A percentile compares a stretch with the other conserved stretches of the same genome.
These are phyloP conservation scores for Chaenogobius annularis DNA, from an alignment of 2,113 vertebrate genomes.

Conservation along the genomic window DNA sequence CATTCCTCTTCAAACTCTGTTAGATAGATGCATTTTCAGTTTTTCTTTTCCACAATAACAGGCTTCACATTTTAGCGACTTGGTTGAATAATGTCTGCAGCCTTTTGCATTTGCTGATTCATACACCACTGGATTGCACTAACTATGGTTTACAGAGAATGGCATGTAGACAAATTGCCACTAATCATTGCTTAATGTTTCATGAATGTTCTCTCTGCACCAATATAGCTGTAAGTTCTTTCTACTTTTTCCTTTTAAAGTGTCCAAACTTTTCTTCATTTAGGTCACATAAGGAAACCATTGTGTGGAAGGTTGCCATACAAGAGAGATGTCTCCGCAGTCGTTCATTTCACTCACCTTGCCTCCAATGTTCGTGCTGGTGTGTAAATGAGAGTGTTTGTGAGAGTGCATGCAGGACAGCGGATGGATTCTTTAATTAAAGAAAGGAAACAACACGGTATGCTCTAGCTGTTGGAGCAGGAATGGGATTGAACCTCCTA, in stretches of 20 bases:
- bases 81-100: neutral
- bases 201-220: neutral
- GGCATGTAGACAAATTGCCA: neutral
- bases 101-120: neutral
- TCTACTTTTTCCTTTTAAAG: neutral
- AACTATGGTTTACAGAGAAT: conserved; percentile 2
- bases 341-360: neutral
- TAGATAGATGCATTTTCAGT: neutral
- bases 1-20: neutral
- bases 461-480: too few species aligned
- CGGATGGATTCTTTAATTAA: too few species aligned
- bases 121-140: neutral
- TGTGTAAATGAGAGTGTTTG: too few species aligned
- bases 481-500: too few species aligned
- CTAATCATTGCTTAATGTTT: conserved; percentile 8
- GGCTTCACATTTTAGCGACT: neutral
- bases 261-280: neutral
- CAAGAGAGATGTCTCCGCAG: neutral
- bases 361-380: too few species aligned
- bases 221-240: neutral
- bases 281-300: neutral
- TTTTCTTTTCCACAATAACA: neutral
- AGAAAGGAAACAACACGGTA: too few species aligned
- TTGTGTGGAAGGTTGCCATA: neutral
- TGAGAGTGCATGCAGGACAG: too few species aligned